Evolutionary conservation across 64 coral and sea anemone genomes (phyloP), one percentile per base, ranked within the genome.

Genomic region (Montipora cactus): DNA sequence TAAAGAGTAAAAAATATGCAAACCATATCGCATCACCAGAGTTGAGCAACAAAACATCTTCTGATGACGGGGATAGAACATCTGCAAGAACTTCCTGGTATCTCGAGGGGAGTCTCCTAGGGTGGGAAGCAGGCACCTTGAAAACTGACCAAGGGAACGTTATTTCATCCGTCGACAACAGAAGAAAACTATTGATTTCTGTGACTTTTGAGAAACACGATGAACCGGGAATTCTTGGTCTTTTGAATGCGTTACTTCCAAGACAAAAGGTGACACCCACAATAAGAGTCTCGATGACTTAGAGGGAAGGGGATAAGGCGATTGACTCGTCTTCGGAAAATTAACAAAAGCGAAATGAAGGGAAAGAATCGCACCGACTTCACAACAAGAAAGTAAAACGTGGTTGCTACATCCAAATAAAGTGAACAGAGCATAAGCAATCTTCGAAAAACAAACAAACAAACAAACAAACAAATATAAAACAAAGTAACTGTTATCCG

Each of bases 41-140:
- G 18, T 15, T 21, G 20, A 71, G 68, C 68, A 71, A 71, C 68
- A 71, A 71, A 71, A 71, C 77, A 8, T 18, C 77, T 3, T 8
- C 47, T 23, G 73, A 92, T 55, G 59, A 50, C 3, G 75, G 86
- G 2, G 73, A 49, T 25, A 77, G 48, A 14, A 59, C 68, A 77
- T 78, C 81, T 4, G 83, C 83, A 82, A 80, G 57, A 13, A 96
- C 77, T 45, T 3, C 80, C 3, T 57, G 80, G 59, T 78, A 96
- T 23, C 67, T 93, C 21, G 67, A 76, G 53, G 88, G 48, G 19
- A 95, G 67, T 20, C 16, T 79, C 3, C 25, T 47, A 49, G 67
- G 1, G 1, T 46, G n/a, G 8, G 84, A 70, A 8, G 19, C 76
- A 11, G 25, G 48, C 6, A 10, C 51, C 16, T 57, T 46, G 8